Base-by-base conservation (phyloP, 2,888 invertebrate genomes). In the Tenthredo amoena region DNA sequence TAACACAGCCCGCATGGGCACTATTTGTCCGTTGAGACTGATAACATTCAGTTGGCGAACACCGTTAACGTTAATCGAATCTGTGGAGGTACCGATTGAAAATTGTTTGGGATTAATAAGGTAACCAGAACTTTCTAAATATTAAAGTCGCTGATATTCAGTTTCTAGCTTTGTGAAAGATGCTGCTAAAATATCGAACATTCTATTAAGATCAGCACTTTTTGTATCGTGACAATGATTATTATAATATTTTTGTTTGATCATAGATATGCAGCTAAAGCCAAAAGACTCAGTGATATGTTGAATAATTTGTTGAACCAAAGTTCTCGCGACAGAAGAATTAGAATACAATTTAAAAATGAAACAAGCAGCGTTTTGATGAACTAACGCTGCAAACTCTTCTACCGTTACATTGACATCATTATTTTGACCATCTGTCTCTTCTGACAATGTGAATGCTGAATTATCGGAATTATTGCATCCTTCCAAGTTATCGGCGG, bases 1-100 rank as follows among this genome's bases (percentile, higher is more conserved):
- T 15, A 89, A 86, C 10, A 88, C 84, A 6, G 50, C 18, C 86
- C 85, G 84, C 43, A 87, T 58, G 0, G 87, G 50, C 50, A 89
- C 81, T 21, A 86, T n/a, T 65, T 86, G 84, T 31, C 37, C 40
- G 47, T 47, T 15, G 2, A 47, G 47, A 15, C 47, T 47, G 47
- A 47, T 47, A 0, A 47, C 47, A 47, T 47, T 47, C 15, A 47
- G 15, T 15, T 47, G 47, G 15, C 47, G 47, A 74, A 40, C n/a
- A 40, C 15, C 34, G 43, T 21, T 34, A 74, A 74, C 74, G 74
- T 18, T 21, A 0, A 15, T 47, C 9, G 37, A 40, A 74, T 74
- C 40, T 7, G 7, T n/a, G n/a, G 74, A 74, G 2, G 74, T 40
- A n/a, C 74, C 74, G 7, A 74, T n/a, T 47, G 15, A 47, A 47